Conservation (phyloP, 2,888 invertebrate genomes). For the Drosophila gaucha region DNA sequence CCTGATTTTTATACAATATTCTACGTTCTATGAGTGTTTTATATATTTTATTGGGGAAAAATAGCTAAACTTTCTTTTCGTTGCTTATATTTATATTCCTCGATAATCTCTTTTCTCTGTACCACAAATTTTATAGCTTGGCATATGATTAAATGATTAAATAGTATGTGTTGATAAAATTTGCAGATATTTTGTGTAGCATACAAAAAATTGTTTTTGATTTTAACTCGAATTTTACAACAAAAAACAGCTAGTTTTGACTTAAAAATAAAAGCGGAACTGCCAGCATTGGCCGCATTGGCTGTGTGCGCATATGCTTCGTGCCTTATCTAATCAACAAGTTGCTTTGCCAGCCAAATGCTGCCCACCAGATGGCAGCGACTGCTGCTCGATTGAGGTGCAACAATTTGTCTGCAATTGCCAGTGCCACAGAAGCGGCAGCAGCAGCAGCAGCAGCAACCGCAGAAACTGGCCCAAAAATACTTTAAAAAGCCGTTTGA, state of each 20-base stretch:
- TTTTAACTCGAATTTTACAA: too few species aligned
- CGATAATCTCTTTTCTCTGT: neutral
- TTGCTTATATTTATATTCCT: constrained; percentile 1
- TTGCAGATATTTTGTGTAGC: neutral
- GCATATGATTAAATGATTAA: too few species aligned
- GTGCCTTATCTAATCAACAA: constrained; percentile 73
- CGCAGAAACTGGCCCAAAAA: constrained; percentile 58
- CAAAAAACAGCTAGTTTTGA: neutral
- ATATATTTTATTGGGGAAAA: too few species aligned
- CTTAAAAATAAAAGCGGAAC: constrained; percentile 4
- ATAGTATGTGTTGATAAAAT: neutral
- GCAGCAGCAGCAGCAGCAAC: constrained; percentile 15
- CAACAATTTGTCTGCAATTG: constrained; percentile 77
- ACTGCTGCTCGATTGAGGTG: constrained; percentile 74
- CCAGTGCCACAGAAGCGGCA: constrained; percentile 47
- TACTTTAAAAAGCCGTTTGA: constrained; percentile 64
- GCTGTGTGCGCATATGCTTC: constrained; percentile 28
- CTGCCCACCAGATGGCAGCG: constrained; percentile 49
- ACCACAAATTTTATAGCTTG: neutral
- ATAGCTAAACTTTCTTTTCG: neutral
- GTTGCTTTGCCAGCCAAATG: constrained; percentile 49
- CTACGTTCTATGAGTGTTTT: too few species aligned
- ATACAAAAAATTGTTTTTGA: too few species aligned
- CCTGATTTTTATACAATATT: neutral
- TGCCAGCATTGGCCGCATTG: neutral